Evolutionary conservation across 2,888 invertebrate species (phyloP).

Genomic region (Linyphia triangularis): DNA sequence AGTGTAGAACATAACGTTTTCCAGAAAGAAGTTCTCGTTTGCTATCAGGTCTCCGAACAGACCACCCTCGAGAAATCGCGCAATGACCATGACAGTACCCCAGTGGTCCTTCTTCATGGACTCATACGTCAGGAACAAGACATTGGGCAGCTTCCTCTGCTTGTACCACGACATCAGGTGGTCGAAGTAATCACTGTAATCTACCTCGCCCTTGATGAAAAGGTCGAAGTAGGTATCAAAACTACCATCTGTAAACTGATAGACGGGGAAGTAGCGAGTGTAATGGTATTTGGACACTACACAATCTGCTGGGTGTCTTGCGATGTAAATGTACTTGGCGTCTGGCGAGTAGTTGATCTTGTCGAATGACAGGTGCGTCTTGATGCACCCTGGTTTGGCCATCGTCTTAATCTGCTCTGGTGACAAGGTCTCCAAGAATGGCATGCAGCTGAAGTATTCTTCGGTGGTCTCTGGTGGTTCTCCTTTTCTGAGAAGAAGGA

Average conservation of each 20-base stretch:
- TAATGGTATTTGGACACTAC: conserved; percentile 81
- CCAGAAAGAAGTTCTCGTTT: conserved; percentile 15
- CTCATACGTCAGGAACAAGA: conserved; percentile 80
- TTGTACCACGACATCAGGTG: conserved; percentile 73
- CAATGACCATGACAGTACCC: conserved; percentile 74
- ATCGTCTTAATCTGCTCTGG: background rate
- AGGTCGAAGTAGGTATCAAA: conserved; percentile 80
- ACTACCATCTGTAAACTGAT: conserved; percentile 68
- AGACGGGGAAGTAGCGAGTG: conserved; percentile 50
- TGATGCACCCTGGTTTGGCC: conserved; percentile 66
- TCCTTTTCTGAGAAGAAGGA: conserved; percentile 43
- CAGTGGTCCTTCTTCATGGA: conserved; percentile 78
- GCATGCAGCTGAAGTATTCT: conserved; percentile 35
- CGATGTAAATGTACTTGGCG: conserved; percentile 79
- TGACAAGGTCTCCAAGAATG: conserved; percentile 58
- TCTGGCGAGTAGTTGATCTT: conserved; percentile 66
- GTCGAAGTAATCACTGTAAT: conserved; percentile 75
- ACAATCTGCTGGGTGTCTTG: conserved; percentile 81
- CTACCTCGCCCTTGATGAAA: conserved; percentile 79
- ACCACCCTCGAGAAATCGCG: no score
- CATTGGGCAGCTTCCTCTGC: conserved; percentile 77
- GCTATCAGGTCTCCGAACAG: no score
- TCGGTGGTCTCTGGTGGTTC: background rate
- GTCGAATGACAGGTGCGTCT: conserved; percentile 78
- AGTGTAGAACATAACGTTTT: conserved; percentile 47